Base-by-base conservation (phyloP, 2,888 invertebrate species). In the Catocala sponsa region DNA sequence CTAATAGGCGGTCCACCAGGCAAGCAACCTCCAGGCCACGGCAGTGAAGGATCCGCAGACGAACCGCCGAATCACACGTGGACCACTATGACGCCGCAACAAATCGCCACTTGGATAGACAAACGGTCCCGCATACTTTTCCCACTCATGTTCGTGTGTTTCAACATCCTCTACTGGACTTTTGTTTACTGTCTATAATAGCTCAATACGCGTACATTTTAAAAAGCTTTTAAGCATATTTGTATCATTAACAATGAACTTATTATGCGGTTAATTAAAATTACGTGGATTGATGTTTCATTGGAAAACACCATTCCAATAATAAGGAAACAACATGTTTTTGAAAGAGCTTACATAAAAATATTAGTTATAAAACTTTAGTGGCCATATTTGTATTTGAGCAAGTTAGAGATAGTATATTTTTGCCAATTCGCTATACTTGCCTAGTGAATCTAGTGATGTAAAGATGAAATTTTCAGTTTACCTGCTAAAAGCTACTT, bases 61-160 rank as follows among this genome's bases (percentile, higher is more conserved):
- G 90, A 89, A 42, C 90, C 85, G 5, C 90, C 89, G 44, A 86
- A 89, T 65, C 91, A 93, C 82, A 91, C 89, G 59, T 97, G 97
- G 96, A 97, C 97, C 52, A 97, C 97, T 11, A 97, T 98, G 96
- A 98, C 98, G 1, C 98, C 98, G 0, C 98, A 98, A 80, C 97
- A 98, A 88, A 97, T 98, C 60, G 97, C 98, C 70, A 97, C 96
- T 56, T 98, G 98, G 97, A 98, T 98, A 72, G 98, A 98, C 91
- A 96, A 95, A 72, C 91, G 98, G 59, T 97, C 98, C 33, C 95
- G 98, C 55, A 91, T 97, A 43, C 94, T 97, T 1, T 98, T 98
- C 86, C 98, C 98, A 0, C 86, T 96, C 4, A 94, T 97, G 9
- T 98, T 98, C 84, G 81, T 98, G 12, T 95, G 97, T 63, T 98